phyloP scores from a whole-genome alignment of 2,113 vertebrate species.

The Sakesphorus luctuosus region DNA sequence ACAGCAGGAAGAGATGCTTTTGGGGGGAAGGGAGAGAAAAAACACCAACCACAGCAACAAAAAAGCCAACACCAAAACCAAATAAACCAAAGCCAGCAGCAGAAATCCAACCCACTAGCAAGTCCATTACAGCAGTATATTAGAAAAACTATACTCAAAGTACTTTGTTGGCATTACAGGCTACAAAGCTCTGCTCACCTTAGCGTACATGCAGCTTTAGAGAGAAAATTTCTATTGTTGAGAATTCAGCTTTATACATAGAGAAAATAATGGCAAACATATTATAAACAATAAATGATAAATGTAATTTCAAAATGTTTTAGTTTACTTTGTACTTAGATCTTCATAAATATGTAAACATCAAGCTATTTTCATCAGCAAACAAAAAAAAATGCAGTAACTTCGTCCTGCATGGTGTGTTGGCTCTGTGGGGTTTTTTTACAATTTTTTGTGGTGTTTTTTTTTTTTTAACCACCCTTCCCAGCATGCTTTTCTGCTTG shows the following conservation, averaged over 20 bases:
- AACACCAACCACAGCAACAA: not conserved
- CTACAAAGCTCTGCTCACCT: not conserved
- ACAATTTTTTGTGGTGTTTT: too few species aligned
- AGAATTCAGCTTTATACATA: not conserved
- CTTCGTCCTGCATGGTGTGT: not conserved
- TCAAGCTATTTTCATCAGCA: not conserved
- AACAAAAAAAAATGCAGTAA: not conserved
- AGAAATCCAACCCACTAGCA: not conserved
- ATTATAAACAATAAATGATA: not conserved
- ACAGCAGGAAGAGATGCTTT: not conserved
- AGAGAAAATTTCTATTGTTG: not conserved
- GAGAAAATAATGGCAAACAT: not conserved
- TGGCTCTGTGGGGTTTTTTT: too few species aligned
- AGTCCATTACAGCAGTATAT: not conserved
- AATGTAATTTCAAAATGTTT: not conserved
- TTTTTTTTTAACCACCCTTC: not conserved
- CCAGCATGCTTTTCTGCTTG: constrained; percentile 3
- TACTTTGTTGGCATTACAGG: not conserved
- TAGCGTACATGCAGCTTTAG: fast-evolving
- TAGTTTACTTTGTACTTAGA: not conserved
- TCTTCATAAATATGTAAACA: not conserved
- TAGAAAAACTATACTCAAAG: not conserved
- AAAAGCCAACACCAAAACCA: not conserved
- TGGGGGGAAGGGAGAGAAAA: fast-evolving
- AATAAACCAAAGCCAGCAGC: not conserved